Conservation (phyloP, 1,140 invertebrate species). For the Triops cancriformis region DNA sequence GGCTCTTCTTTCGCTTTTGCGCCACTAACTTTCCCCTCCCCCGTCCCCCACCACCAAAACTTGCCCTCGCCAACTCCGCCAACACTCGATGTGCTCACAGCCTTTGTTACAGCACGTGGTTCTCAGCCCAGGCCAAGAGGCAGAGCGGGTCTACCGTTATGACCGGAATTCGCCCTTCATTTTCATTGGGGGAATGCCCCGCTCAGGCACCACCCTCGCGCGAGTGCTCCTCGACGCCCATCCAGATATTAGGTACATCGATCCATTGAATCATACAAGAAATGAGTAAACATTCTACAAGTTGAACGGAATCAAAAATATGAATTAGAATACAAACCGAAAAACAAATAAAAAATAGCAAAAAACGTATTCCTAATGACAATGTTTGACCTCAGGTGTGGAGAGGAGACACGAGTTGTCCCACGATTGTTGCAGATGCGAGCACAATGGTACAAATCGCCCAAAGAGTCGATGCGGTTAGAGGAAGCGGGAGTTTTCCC, state of each 20-base stretch:
- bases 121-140: slow-evolving; percentile 18
- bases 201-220: slow-evolving; percentile 94
- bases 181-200: slow-evolving; percentile 93
- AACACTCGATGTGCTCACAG: slow-evolving; percentile 27
- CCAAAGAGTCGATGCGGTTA: slow-evolving; percentile 77
- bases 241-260: slow-evolving; percentile 89
- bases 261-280: no score
- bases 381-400: slow-evolving; percentile 59
- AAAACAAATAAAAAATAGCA: no score
- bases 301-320: no score
- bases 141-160: slow-evolving; percentile 43
- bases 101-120: slow-evolving; percentile 28
- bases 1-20: no score
- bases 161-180: slow-evolving; percentile 84
- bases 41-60: no score
- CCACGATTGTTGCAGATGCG: slow-evolving; percentile 85
- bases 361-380: neutral
- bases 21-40: no score
- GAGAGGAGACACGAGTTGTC: slow-evolving; percentile 95
- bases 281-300: no score
- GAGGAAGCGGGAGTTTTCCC: slow-evolving; percentile 90
- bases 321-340: no score
- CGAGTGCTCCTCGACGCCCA: slow-evolving; percentile 97
- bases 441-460: slow-evolving; percentile 84
- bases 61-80: neutral